Evolutionary conservation across 2,113 vertebrate species (phyloP), one percentile per base, ranked within the genome.

Genomic region (Pterocles burchelli): DNA sequence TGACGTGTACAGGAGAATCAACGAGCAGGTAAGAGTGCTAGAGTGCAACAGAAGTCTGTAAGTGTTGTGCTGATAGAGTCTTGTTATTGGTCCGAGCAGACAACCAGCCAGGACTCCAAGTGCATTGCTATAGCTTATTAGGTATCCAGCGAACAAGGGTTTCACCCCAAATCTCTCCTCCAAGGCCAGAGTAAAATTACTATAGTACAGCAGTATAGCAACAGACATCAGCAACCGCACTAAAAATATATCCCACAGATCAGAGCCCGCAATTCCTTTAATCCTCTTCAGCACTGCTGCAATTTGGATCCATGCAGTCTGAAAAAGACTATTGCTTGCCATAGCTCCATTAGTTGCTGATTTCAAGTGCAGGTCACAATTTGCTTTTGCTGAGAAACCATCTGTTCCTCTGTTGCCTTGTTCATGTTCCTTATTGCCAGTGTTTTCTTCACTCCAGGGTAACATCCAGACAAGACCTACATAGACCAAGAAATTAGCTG

Each of bases 181-280:
- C 97, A 99, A 97, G 22, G 99, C 99, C 95, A 99, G 93, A 62
- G 98, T 98, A 93, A 99, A 99, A 96, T 99, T 99, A 72, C 99
- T 99, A 12, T 99, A 98, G 94, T 99, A 99, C 5, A 99, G 98
- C 98, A 99, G 98, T 88, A 99, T 98, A 5, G 99, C 97, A 62
- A 99, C 26, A 8, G 98, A 99, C 99, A 99, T 99, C 71, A 99
- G 96, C 38, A 99, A 97, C 38, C 99, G 99, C 75, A 99, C 98
- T 18, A 99, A 96, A 87, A 99, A 99, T 45, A 99, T 84, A 95
- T 99, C 98, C 99, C 99, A 98, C 97, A 99, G 97, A 90, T 99
- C 97, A 6, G 99, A 99, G 46, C 97, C 98, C 0, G 98, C 96
- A 94, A 99, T 97, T 73, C 55, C 96, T 90, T 95, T 97, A 88